Base-by-base conservation (phyloP, 2,113 vertebrate genomes). In the Macheiramphus alcinus region DNA sequence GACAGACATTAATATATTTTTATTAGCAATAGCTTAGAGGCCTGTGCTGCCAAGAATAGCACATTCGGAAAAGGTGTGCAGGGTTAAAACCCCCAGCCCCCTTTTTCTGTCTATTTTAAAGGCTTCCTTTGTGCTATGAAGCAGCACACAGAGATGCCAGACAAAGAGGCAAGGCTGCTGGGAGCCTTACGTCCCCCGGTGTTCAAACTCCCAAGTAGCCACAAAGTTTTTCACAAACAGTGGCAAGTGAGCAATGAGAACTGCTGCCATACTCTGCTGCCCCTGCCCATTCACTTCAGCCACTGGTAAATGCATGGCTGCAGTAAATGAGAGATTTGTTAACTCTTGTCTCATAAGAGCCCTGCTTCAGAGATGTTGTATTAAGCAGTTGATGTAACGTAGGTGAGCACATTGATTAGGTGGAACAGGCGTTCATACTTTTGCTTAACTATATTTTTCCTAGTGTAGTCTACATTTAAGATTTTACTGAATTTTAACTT, bases 11-110 rank as follows among this genome's bases (percentile, higher is more conserved):
- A 82, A 36, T 92, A 36, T 84, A 29, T 89, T 86, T 93, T 89
- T 84, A 43, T 73, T 80, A 7, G 95, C 86, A 82, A 76, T 40
- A 56, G 78, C 20, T 88, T 36, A 7, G 78, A 47, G 8, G 58
- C 21, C 40, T 6, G 40, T 32, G 87, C 80, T 93, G 92, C 95
- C 95, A 93, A 92, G 40, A 94, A n/a, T 20, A 92, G 82, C 90
- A 92, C 74, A 11, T 13, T 55, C 85, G 90, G 92, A 12, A 62
- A 88, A 90, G 94, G 75, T 82, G 81, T 42, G 43, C 53, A 14
- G 71, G 86, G 63, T 48, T 13, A 6, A 59, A 47, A 1, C 42
- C 62, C 50, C 42, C 72, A 59, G 26, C 31, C 47, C 17, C 40
- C 14, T 63, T 75, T 18, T 4, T n/a, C 66, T 48, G 48, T 2